phyloP scores from a whole-genome alignment of 2,888 invertebrate genomes.

The Hypolimnas misippus region DNA sequence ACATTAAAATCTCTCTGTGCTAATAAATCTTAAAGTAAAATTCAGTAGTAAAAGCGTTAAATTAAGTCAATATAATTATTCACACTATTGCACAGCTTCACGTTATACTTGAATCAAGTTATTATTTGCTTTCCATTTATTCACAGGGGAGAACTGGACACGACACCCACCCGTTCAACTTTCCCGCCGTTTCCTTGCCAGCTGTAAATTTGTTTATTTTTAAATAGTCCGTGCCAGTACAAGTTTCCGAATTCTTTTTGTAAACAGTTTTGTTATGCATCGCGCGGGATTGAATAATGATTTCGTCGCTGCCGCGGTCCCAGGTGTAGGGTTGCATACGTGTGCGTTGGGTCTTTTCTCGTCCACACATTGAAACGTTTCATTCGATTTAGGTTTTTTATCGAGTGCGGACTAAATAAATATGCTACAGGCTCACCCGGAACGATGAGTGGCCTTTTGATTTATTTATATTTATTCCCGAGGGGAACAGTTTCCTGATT shows the following conservation, averaged over 20 bases:
- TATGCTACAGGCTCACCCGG: slow-evolving; percentile 54
- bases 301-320: slow-evolving; percentile 51
- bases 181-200: slow-evolving; percentile 57
- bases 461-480: slow-evolving; percentile 66
- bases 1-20: not conserved
- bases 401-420: slow-evolving; percentile 61
- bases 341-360: slow-evolving; percentile 34
- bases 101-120: slow-evolving; percentile 26
- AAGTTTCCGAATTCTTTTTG: slow-evolving; percentile 49
- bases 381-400: slow-evolving; percentile 50
- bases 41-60: slow-evolving; percentile 2
- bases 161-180: slow-evolving; percentile 51
- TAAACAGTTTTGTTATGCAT: slow-evolving; percentile 38
- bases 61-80: slow-evolving; percentile 6
- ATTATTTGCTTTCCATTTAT: slow-evolving; percentile 51
- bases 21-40: not conserved
- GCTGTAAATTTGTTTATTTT: slow-evolving; percentile 47
- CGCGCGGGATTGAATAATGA: slow-evolving; percentile 52
- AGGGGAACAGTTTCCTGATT: slow-evolving; percentile 71
- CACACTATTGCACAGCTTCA: slow-evolving; percentile 7
- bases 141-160: slow-evolving; percentile 50
- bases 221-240: slow-evolving; percentile 41
- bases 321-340: slow-evolving; percentile 49
- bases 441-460: slow-evolving; percentile 58
- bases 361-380: slow-evolving; percentile 42